These are phyloP conservation scores for Torymus aiolomorphi DNA, from an alignment of 2,888 invertebrate genomes.

Conservation along the genomic window DNA sequence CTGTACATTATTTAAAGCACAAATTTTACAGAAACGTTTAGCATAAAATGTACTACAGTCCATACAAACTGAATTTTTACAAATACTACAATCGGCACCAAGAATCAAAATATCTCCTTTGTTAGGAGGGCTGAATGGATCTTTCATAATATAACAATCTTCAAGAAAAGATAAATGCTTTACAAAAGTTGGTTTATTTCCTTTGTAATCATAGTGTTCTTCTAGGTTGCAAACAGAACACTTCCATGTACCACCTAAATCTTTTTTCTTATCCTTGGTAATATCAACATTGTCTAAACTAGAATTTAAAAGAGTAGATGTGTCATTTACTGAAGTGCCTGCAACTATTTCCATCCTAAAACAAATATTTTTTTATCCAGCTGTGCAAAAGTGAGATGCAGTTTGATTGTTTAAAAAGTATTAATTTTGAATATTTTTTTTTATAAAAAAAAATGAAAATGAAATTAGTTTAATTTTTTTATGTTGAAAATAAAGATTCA, in stretches of 20 bases:
- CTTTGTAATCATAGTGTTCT: conserved; percentile 87
- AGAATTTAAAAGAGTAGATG: conserved; percentile 24
- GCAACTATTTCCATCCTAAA: conserved; percentile 66
- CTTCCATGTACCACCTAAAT: conserved; percentile 77
- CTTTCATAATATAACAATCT: conserved; percentile 88
- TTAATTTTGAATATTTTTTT: neutral
- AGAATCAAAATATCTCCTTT: conserved; percentile 86
- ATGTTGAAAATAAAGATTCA: no score
- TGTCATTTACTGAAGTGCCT: conserved; percentile 50
- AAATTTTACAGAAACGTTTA: conserved; percentile 84
- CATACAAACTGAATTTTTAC: conserved; percentile 84
- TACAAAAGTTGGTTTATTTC: conserved; percentile 84
- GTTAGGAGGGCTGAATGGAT: conserved; percentile 87
- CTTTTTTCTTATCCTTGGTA: conserved; percentile 49
- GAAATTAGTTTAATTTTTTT: no score
- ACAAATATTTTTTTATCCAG: no score
- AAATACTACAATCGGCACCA: conserved; percentile 85
- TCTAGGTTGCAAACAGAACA: conserved; percentile 82
- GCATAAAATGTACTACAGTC: conserved; percentile 89
- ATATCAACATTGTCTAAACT: conserved; percentile 21
- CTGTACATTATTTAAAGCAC: conserved; percentile 79
- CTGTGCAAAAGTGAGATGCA: conserved; percentile 3
- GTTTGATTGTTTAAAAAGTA: conserved; percentile 8
- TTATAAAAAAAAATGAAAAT: no score
- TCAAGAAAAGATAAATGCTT: conserved; percentile 82